Base-by-base conservation (phyloP, 2,888 invertebrate species). In the Hydriomena furcata region DNA sequence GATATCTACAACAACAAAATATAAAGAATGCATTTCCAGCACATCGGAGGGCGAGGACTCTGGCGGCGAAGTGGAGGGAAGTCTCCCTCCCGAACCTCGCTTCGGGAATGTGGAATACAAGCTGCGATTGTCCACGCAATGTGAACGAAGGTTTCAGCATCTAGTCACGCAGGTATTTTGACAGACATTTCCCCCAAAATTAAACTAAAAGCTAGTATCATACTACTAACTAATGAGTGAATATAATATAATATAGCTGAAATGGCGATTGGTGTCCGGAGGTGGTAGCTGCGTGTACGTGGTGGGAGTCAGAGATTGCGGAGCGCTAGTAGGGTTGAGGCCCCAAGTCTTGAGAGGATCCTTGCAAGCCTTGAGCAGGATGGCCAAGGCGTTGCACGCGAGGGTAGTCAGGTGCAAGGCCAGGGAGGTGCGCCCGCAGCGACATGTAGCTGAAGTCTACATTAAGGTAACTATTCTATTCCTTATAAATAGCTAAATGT, bases 281-380 rank as follows among this genome's bases (percentile, higher is more conserved):
- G 96, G 98, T 61, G 99, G 99, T 0, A 97, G 98, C 80, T 99
- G 99, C 0, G 97, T 99, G 57, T 99, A 99, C 86, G 98, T 99
- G 83, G 96, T 99, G 38, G 99, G 99, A 0, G 97, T 98, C 1
- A 94, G 97, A 50, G 98, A 97, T 84, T 96, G 95, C 69, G 98
- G 98, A 0, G 92, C 95, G 41, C 89, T 99, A 62, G 93, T 95
- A 6, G 99, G 99, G 2, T 92, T 99, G 4, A 93, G 94, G 0
- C 93, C 94, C 44, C 91, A 93, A 6, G 98, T 98, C 46, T 95
- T 99, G 92, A 92, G 94, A n/a, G 94, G 94, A 1, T 98, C 98
- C 37, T 87, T 99, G 52, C 92, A 92, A 47, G 97, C 98, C 0
- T 91, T 99, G 48, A 91, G 95, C 51, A 92, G 94, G 62, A 99